These are phyloP conservation scores for Sciaenops ocellatus DNA, from an alignment of 2,797 vertebrate genomes.

Conservation along the genomic window DNA sequence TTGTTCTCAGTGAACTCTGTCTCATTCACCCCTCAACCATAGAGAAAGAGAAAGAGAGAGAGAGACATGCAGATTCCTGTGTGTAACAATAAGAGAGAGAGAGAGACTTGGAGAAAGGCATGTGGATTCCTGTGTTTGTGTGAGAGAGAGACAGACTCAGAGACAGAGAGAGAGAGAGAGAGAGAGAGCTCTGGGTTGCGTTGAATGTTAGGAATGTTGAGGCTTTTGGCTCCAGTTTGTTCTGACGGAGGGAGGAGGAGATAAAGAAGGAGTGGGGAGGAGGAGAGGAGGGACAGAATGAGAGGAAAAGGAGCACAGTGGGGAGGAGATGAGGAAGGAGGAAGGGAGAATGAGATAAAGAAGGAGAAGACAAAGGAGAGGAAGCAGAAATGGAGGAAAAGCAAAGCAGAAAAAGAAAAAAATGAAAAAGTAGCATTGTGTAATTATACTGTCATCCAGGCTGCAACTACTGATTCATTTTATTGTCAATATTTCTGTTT, in stretches of 20 bases:
- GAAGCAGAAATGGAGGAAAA: conserved; percentile 20
- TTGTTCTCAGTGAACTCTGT: conserved; percentile 65
- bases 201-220: conserved; percentile 81
- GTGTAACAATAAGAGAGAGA: conserved; percentile 46
- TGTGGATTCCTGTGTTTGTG: conserved; percentile 71
- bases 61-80: conserved; percentile 47
- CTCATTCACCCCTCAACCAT: conserved; percentile 57
- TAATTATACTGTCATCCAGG: not conserved
- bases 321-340: not conserved
- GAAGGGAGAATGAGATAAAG: conserved; percentile 15
- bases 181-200: conserved; percentile 69
- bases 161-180: conserved; percentile 17
- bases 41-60: conserved; percentile 4
- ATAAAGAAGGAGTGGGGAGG: not conserved
- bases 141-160: conserved; percentile 31
- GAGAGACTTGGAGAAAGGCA: conserved; percentile 42
- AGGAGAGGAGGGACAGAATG: not conserved
- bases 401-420: not conserved
- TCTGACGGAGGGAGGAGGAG: conserved; percentile 62
- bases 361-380: conserved; percentile 31
- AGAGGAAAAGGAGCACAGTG: conserved; percentile 7
- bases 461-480: not conserved
- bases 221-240: conserved; percentile 71
- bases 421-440: not conserved
- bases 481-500: not conserved